A percentile compares a stretch with the other conserved stretches of the same genome.
phyloP scores from a whole-genome alignment of 2,888 invertebrate genomes.

The Chrysolina haemoptera region DNA sequence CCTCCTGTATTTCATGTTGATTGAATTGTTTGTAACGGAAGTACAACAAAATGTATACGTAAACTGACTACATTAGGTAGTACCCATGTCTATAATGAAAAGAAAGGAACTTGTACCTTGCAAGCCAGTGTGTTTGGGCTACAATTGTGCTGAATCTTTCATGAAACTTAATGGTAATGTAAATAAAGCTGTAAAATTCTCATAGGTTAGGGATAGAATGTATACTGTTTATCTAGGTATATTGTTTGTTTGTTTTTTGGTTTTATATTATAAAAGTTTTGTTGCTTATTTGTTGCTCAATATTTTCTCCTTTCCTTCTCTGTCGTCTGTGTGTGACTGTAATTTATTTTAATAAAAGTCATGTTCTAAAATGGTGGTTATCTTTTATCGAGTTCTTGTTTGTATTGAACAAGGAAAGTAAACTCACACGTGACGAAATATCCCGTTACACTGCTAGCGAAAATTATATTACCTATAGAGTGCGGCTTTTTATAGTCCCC shows the following conservation, averaged over 20 bases:
- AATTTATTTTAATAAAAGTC: conserved; percentile 72
- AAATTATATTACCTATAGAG: too few species aligned
- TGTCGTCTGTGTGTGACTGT: conserved; percentile 71
- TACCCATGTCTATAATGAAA: conserved; percentile 35
- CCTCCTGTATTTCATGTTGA: conserved; percentile 51
- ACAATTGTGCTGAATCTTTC: conserved; percentile 55
- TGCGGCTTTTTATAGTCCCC: too few species aligned
- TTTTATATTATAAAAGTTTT: conserved; percentile 67
- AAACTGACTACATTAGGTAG: conserved; percentile 41
- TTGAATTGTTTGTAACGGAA: conserved; percentile 65
- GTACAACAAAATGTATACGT: conserved; percentile 57
- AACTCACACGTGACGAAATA: too few species aligned
- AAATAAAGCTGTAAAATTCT: conserved; percentile 66
- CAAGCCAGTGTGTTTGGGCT: conserved; percentile 68
- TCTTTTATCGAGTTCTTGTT: neutral
- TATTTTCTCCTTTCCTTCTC: conserved; percentile 64
- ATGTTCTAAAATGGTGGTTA: conserved; percentile 62
- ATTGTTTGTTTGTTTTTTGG: conserved; percentile 65
- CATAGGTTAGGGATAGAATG: conserved; percentile 69
- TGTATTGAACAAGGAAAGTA: too few species aligned
- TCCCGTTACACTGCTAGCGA: too few species aligned
- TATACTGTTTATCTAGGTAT: conserved; percentile 68
- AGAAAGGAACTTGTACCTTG: conserved; percentile 67
- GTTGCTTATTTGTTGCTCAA: conserved; percentile 72
- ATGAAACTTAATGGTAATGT: conserved; percentile 42